phyloP scores from a whole-genome alignment of 1,140 invertebrate species.

The Tetramorium parvispinum region DNA sequence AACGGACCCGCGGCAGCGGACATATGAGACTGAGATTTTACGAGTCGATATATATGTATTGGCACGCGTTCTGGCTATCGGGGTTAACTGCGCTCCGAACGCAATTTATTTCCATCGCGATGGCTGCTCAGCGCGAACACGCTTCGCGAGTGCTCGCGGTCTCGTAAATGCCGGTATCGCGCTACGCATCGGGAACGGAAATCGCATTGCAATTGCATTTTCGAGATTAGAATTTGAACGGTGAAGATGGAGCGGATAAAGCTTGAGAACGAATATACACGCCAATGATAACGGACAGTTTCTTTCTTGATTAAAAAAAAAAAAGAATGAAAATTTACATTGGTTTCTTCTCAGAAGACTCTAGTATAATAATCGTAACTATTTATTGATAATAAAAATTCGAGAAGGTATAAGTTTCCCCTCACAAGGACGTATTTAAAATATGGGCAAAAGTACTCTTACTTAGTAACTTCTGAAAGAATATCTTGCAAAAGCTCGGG shows the following conservation, averaged over 20 bases:
- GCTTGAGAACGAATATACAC: not conserved
- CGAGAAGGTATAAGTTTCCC: not conserved
- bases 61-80: conserved; percentile 40
- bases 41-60: conserved; percentile 39
- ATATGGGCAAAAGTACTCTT: conserved; percentile 11
- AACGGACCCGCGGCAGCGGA: not conserved
- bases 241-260: not conserved
- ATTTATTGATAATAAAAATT: not conserved
- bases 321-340: not conserved
- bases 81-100: conserved; percentile 69
- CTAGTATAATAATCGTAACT: not conserved
- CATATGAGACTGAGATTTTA: conserved; percentile 55
- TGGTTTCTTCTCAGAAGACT: not conserved
- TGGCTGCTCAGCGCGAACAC: conserved; percentile 8
- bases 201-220: conserved; percentile 35
- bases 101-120: conserved; percentile 70
- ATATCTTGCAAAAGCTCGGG: not conserved
- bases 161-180: conserved; percentile 1
- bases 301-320: too few species aligned
- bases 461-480: conserved; percentile 16
- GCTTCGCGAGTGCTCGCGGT: conserved; percentile 18
- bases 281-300: not conserved
- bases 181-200: conserved; percentile 39
- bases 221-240: conserved; percentile 9
- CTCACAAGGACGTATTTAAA: not conserved